A percentile compares a stretch with the other conserved stretches of the same genome.
These are phyloP conservation scores for Paelopatides confundens DNA, from an alignment of 53 echinoderm and acorn worm genomes.

Conservation along the genomic window DNA sequence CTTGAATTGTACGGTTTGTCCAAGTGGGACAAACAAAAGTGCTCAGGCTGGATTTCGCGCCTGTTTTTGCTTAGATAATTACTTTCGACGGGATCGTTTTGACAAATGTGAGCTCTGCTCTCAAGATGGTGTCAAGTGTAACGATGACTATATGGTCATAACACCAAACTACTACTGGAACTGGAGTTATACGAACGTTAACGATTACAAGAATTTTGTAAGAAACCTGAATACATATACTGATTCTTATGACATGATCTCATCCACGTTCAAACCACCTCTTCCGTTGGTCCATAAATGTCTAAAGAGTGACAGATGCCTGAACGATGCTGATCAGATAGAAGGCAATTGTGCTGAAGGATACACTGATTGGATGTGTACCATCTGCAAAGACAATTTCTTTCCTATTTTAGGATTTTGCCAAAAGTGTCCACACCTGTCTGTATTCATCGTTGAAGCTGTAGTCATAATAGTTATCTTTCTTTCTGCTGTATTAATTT, in stretches of 20 bases:
- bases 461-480: neutral
- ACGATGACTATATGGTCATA: neutral
- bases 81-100: constrained; percentile 7
- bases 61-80: constrained; percentile 17
- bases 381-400: too few relatives aligned
- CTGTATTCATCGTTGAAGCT: neutral
- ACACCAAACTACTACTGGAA: too few relatives aligned
- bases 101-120: too few relatives aligned
- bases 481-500: neutral
- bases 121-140: too few relatives aligned
- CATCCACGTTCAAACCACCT: neutral
- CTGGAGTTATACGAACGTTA: too few relatives aligned
- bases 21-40: constrained; percentile 41
- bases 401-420: constrained; percentile 39
- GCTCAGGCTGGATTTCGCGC: constrained; percentile 8
- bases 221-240: neutral
- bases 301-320: neutral
- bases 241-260: neutral
- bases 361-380: too few relatives aligned
- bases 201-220: neutral
- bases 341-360: too few relatives aligned
- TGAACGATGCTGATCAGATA: neutral
- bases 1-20: constrained; percentile 35
- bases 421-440: neutral
- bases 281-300: neutral